Evolutionary conservation across 2,888 invertebrate species (phyloP).

Genomic region (Spisula solida): DNA sequence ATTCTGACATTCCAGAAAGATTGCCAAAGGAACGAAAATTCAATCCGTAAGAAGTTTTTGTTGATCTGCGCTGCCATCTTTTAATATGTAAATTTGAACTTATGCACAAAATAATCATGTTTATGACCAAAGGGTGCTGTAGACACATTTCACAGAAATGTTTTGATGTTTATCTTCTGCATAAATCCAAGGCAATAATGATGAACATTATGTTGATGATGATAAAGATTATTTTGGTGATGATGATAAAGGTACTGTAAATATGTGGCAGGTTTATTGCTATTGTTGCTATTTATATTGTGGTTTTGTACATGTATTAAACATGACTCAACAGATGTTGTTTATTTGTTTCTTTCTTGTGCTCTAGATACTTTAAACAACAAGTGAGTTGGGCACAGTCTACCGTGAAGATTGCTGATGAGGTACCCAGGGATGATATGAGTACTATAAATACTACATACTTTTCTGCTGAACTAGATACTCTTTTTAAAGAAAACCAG

Average conservation of each 20-base stretch:
- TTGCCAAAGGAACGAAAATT: slow-evolving; percentile 84
- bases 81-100: too few species aligned
- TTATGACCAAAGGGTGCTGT: too few species aligned
- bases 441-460: slow-evolving; percentile 85
- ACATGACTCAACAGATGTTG: too few species aligned
- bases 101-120: too few species aligned
- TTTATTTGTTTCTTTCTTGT: slow-evolving; percentile 20
- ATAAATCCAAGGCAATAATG: too few species aligned
- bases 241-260: too few species aligned
- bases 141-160: background rate
- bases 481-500: slow-evolving; percentile 85
- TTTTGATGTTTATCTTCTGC: too few species aligned
- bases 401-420: slow-evolving; percentile 87
- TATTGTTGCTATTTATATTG: too few species aligned
- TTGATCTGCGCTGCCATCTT: background rate
- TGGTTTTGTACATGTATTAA: too few species aligned
- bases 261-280: too few species aligned
- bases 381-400: slow-evolving; percentile 85
- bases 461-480: slow-evolving; percentile 86
- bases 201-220: background rate
- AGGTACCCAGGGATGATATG: slow-evolving; percentile 86
- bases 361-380: slow-evolving; percentile 87
- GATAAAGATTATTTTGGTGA: background rate
- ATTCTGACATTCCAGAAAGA: slow-evolving; percentile 87
- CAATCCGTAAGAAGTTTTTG: slow-evolving; percentile 82